Evolutionary conservation across 30 jellyfish, hydroid and myxozoan genomes (phyloP), one percentile per base, ranked within the genome.

Genomic region (Rhopilema esculentum): DNA sequence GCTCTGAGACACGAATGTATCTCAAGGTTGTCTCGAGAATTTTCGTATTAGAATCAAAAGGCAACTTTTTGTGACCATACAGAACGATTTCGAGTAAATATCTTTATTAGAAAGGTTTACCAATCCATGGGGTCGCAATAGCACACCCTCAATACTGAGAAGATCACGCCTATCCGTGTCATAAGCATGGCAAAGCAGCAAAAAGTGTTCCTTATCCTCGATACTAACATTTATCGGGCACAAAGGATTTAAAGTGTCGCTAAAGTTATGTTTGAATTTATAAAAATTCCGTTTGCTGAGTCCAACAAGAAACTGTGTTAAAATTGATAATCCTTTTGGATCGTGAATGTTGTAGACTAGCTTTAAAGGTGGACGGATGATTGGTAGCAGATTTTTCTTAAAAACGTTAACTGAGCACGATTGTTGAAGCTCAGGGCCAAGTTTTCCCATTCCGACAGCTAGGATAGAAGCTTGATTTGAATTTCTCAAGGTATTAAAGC

Each of bases 391-490:
- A 48, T 57, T 52, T 68, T 66, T 82, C 84, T 66, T 82, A 76
- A 82, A 82, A 66, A 68, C 40, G 27, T 30, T 33, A 26, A 67
- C 91, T 8, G 84, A 82, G 61, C 76, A 8, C 65, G 91, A 82
- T 18, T 4, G 1, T 28, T 75, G 61, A 66, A 82, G 28, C 26
- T 82, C 91, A 82, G 91, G 84, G 84, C 67, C 91, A 51, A 82
- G 84, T 26, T 1, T 67, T 82, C 84, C 91, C 84, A 69, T 24
- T 83, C 92, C 24, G 78, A 69, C 77, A 84, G 81, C 52, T 23
- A 33, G 93, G 81, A 70, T 84, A 84, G 81, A 70, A 84, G 62
- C 79, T 84, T 49, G 93, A 63, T 84, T 84, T 51, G 66, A 70
- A 63, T 72, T 69, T 65, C 32, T 71, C 82, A n/a, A n/a, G n/a